A percentile compares a stretch with the other conserved stretches of the same genome.
These are phyloP conservation scores for Sebastiscus albofasciatus DNA, from an alignment of 2,797 vertebrate species.

Conservation along the genomic window DNA sequence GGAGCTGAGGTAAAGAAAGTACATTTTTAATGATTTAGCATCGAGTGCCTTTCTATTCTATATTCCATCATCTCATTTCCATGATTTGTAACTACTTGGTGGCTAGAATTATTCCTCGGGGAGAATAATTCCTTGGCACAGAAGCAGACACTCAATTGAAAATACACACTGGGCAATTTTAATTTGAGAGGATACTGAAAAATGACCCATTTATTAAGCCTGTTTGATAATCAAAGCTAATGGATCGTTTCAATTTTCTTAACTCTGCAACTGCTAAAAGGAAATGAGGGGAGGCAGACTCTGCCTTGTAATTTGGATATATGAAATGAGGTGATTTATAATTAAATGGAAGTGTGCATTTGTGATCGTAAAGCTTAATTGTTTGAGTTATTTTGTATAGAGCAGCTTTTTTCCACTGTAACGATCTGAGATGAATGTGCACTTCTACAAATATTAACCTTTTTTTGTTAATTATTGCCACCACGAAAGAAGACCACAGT, in stretches of 20 bases:
- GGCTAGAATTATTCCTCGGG: constrained; percentile 71
- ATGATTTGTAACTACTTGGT: constrained; percentile 82
- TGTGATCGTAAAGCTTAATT: constrained; percentile 28
- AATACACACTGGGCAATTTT: constrained; percentile 79
- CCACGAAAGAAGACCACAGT: background rate
- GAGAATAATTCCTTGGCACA: constrained; percentile 75
- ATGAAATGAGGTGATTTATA: constrained; percentile 53
- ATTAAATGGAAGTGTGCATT: constrained; percentile 44
- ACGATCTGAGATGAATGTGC: background rate
- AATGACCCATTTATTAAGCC: constrained; percentile 72
- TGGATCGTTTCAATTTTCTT: constrained; percentile 71
- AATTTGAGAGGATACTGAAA: constrained; percentile 76
- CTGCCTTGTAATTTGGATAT: constrained; percentile 59
- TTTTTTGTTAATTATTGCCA: background rate
- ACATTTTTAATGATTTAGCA: constrained; percentile 79
- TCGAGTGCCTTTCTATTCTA: constrained; percentile 72
- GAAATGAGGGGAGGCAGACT: constrained; percentile 41
- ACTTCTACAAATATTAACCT: constrained; percentile 1
- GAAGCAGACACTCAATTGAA: constrained; percentile 64
- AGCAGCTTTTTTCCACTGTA: background rate
- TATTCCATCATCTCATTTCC: constrained; percentile 81
- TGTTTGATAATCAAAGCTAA: constrained; percentile 78
- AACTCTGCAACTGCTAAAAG: constrained; percentile 65
- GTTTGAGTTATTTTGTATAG: constrained; percentile 24
- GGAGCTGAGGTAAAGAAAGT: constrained; percentile 70